Conservation (phyloP, 2,113 vertebrate genomes). For the Oryzias curvinotus region DNA sequence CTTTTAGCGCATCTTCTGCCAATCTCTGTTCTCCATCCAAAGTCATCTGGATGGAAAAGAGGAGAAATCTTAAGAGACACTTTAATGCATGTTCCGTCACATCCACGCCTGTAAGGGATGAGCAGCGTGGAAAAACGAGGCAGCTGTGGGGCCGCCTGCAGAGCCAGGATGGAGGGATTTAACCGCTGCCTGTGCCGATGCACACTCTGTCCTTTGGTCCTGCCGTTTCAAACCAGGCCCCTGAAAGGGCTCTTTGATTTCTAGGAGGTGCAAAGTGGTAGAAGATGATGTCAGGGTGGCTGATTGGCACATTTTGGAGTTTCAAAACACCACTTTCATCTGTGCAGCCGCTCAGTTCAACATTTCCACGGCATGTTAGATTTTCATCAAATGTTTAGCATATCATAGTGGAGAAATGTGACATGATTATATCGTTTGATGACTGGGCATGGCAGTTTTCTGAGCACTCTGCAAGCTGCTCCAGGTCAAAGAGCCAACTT, state of each 20-base stretch:
- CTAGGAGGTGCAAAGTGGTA: slow-evolving; percentile 12
- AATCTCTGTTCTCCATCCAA: slow-evolving; percentile 28
- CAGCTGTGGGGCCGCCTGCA: slow-evolving; percentile 16
- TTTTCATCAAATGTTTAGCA: slow-evolving; percentile 38
- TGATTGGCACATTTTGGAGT: slow-evolving; percentile 45
- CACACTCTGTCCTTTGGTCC: slow-evolving; percentile 16
- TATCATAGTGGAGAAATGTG: slow-evolving; percentile 35
- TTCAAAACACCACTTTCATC: slow-evolving; percentile 38
- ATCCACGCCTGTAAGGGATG: slow-evolving; percentile 48
- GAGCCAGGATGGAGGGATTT: slow-evolving; percentile 17
- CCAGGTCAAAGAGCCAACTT: slow-evolving; percentile 47
- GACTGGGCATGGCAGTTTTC: slow-evolving; percentile 41
- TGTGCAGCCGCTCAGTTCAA: slow-evolving; percentile 22
- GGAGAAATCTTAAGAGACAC: slow-evolving; percentile 42
- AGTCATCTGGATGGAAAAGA: slow-evolving; percentile 19
- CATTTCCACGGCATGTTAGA: slow-evolving; percentile 30
- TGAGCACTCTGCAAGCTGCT: slow-evolving; percentile 14
- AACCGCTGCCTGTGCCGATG: slow-evolving; percentile 7
- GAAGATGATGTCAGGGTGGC: slow-evolving; percentile 48
- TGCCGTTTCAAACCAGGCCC: slow-evolving; percentile 28
- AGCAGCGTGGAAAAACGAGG: slow-evolving; percentile 47
- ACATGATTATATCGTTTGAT: slow-evolving; percentile 46
- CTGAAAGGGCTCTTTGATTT: slow-evolving; percentile 41
- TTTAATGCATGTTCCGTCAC: slow-evolving; percentile 55
- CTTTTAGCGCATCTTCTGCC: slow-evolving; percentile 47